Base-by-base conservation (phyloP, 2,888 invertebrate genomes). In the Pharmacophagus antenor region DNA sequence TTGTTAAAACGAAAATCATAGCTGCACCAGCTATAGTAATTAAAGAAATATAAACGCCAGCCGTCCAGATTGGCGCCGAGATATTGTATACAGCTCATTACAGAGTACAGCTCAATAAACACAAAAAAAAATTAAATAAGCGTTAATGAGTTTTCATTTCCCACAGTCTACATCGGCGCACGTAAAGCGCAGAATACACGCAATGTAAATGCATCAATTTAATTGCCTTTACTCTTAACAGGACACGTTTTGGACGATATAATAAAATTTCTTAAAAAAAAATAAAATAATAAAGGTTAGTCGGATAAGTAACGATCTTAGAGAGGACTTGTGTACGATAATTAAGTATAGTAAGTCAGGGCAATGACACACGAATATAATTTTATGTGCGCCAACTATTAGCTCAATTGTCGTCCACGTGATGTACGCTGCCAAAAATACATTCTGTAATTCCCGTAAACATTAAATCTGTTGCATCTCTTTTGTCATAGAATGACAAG, bases 121-220 rank as follows among this genome's bases (percentile, higher is more conserved):
- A 18, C 22, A 47, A 27, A 27, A 20, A 21, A 55, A n/a, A 20
- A 17, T 53, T 5, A 53, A 44, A 44, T 44, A 6, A 54, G 20
- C 23, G 23, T 23, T 49, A 57, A 44, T 57, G 25, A 60, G 56
- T 58, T 61, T 56, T 55, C 47, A 56, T 56, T 64, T 62, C 64
- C 62, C 64, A 64, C 62, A 56, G 42, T 21, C 37, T 21, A 18
- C 15, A 25, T 58, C 12, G 31, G 22, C n/a, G n/a, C 17, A 41
- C 22, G 18, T 3, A 25, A 42, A 54, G 18, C 27, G 27, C 17
- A 50, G 10, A 18, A 17, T 42, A 18, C 20, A 50, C 50, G 54
- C 44, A 27, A 54, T 25, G 15, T 12, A 21, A 27, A 8, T 48
- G 47, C 42, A 46, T 10, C 15, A 22, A 31, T 21, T 0, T 6